Percentiles rank a stretch among this genome's conserved stretches.
These are phyloP conservation scores for Odontocolon sp. DNA, from an alignment of 2,888 invertebrate species.

Conservation along the genomic window DNA sequence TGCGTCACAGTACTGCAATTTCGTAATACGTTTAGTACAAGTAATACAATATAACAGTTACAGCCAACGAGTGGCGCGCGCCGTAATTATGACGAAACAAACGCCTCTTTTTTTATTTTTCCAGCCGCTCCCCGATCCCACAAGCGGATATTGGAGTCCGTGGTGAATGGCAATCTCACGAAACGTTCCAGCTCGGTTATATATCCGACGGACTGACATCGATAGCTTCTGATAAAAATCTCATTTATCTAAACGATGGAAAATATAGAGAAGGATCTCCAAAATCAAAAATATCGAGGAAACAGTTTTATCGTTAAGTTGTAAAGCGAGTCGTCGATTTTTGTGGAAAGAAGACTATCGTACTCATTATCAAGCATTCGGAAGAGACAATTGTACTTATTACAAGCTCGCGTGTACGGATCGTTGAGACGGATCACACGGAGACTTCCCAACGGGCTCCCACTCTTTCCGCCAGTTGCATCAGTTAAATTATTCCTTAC, in stretches of 20 bases:
- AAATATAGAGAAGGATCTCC: not conserved
- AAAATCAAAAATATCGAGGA: not conserved
- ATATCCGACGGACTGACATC: not conserved
- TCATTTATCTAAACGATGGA: not conserved
- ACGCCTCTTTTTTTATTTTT: not conserved
- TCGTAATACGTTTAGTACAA: slow-evolving; percentile 29
- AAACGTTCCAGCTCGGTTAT: not conserved
- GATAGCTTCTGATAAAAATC: slow-evolving; percentile 1
- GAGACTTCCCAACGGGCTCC: not conserved
- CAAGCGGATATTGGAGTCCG: slow-evolving; percentile 34
- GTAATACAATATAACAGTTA: slow-evolving; percentile 18
- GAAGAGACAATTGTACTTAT: not conserved
- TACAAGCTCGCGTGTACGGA: no score
- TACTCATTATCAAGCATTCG: slow-evolving; percentile 1
- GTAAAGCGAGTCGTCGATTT: not conserved
- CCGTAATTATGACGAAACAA: slow-evolving; percentile 35
- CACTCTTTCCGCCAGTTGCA: slow-evolving; percentile 11
- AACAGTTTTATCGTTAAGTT: not conserved
- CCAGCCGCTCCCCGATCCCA: slow-evolving; percentile 29
- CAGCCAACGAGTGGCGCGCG: slow-evolving; percentile 6
- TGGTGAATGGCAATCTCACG: slow-evolving; percentile 10
- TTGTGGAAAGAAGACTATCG: not conserved
- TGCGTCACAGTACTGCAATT: slow-evolving; percentile 37
- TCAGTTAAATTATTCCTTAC: no score
- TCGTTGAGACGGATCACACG: not conserved